These are phyloP conservation scores for Callosobruchus maculatus DNA, from an alignment of 2,888 invertebrate genomes.

Conservation along the genomic window DNA sequence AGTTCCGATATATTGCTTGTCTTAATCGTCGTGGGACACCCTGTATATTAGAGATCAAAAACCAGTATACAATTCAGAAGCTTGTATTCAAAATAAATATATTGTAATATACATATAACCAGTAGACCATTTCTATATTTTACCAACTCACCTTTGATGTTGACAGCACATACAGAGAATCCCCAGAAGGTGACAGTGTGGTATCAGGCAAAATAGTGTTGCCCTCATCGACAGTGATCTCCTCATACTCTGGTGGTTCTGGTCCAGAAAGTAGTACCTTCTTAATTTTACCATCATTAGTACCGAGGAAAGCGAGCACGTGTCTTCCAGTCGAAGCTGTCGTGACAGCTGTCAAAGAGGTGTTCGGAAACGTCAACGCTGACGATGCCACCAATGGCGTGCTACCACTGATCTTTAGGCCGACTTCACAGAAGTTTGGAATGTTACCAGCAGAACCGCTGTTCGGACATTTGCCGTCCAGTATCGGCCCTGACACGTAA, in stretches of 20 bases:
- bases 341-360: conserved; percentile 78
- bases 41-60: too few relatives aligned
- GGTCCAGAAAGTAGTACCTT: conserved; percentile 77
- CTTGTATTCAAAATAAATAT: too few relatives aligned
- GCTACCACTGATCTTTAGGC: conserved; percentile 86
- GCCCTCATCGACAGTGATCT: conserved; percentile 75
- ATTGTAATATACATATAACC: too few relatives aligned
- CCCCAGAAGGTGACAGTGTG: conserved; percentile 76
- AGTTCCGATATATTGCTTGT: too few relatives aligned
- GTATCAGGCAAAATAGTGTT: conserved; percentile 83
- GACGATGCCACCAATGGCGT: conserved; percentile 79
- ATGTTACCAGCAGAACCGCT: conserved; percentile 87
- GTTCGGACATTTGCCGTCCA: conserved; percentile 86
- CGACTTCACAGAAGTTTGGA: conserved; percentile 87
- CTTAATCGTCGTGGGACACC: too few relatives aligned
- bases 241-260: conserved; percentile 79
- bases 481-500: conserved; percentile 85
- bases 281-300: conserved; percentile 77
- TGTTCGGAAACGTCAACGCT: conserved; percentile 72
- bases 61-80: too few relatives aligned
- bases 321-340: conserved; percentile 87
- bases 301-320: conserved; percentile 92
- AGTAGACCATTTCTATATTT: too few relatives aligned
- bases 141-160: conserved; percentile 59
- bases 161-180: conserved; percentile 82